Percentiles rank a stretch among this genome's conserved stretches.
These are phyloP conservation scores for Erpetoichthys calabaricus DNA, from an alignment of 2,797 vertebrate species.

Conservation along the genomic window DNA sequence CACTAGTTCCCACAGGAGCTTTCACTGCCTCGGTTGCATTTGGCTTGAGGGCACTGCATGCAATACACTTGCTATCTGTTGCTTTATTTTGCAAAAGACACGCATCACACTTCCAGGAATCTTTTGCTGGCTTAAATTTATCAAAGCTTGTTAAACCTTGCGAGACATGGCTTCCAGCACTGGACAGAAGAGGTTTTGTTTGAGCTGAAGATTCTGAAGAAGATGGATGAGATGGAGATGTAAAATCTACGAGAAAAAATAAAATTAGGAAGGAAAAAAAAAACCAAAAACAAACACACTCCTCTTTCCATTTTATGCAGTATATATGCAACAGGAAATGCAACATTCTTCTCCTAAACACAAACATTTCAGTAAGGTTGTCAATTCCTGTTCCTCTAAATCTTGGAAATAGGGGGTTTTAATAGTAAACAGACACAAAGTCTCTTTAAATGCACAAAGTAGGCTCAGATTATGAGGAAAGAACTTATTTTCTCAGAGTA, in stretches of 20 bases:
- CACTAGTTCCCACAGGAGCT: slow-evolving; percentile 16
- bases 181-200: slow-evolving; percentile 17
- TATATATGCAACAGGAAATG: too few relatives aligned
- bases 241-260: slow-evolving; percentile 1
- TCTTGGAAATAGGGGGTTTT: too few relatives aligned
- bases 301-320: too few relatives aligned
- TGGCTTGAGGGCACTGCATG: slow-evolving; percentile 54
- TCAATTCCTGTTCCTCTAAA: too few relatives aligned
- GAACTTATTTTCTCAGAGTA: too few relatives aligned
- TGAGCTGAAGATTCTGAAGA: slow-evolving; percentile 22
- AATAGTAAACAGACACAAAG: too few relatives aligned
- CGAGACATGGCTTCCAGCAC: slow-evolving; percentile 19
- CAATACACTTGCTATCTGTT: slow-evolving; percentile 58
- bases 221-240: slow-evolving; percentile 26
- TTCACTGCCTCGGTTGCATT: slow-evolving; percentile 30
- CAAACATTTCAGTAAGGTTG: too few relatives aligned
- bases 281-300: too few relatives aligned
- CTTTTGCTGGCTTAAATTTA: slow-evolving; percentile 47
- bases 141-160: slow-evolving; percentile 31
- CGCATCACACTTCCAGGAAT: slow-evolving; percentile 59
- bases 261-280: slow-evolving; percentile 33
- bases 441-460: too few relatives aligned
- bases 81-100: slow-evolving; percentile 62
- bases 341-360: too few relatives aligned
- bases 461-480: too few relatives aligned